Conservation (phyloP, 35 echinoderm and acorn worm genomes). For the Eucidaris tribuloides region DNA sequence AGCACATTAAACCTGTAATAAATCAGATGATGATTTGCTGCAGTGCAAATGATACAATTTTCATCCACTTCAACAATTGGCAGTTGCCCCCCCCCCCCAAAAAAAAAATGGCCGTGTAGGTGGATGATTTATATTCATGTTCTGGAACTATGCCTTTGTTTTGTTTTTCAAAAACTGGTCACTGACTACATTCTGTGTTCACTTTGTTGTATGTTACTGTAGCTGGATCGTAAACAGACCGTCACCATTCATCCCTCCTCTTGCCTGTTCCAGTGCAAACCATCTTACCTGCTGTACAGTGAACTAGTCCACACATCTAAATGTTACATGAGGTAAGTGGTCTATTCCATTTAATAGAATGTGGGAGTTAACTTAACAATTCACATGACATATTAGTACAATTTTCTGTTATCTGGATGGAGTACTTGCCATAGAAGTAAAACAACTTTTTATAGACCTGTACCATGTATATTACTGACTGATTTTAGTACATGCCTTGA, state of each 20-base stretch:
- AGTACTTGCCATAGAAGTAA: not conserved
- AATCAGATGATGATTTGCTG: too few relatives aligned
- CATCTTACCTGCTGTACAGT: conserved; percentile 83
- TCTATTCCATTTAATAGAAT: not conserved
- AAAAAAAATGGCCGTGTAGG: too few relatives aligned
- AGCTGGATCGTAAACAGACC: conserved; percentile 86
- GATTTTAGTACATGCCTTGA: not conserved
- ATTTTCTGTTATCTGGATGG: not conserved
- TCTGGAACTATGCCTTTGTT: too few relatives aligned
- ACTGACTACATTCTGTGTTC: too few relatives aligned
- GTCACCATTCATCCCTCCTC: conserved; percentile 96
- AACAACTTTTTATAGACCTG: not conserved
- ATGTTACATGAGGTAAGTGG: conserved; percentile 81
- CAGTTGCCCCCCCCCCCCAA: too few relatives aligned
- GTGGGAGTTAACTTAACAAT: not conserved
- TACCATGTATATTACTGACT: not conserved
- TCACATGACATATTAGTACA: not conserved
- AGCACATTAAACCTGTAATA: too few relatives aligned
- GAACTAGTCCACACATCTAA: conserved; percentile 94
- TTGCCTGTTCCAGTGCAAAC: conserved; percentile 95
- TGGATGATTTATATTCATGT: too few relatives aligned
- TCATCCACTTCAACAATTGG: too few relatives aligned
- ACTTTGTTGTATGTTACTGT: too few relatives aligned
- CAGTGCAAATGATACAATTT: too few relatives aligned
- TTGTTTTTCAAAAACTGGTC: too few relatives aligned